These are phyloP conservation scores for Chiloscyllium punctatum DNA, from an alignment of 2,797 vertebrate species.

Conservation along the genomic window DNA sequence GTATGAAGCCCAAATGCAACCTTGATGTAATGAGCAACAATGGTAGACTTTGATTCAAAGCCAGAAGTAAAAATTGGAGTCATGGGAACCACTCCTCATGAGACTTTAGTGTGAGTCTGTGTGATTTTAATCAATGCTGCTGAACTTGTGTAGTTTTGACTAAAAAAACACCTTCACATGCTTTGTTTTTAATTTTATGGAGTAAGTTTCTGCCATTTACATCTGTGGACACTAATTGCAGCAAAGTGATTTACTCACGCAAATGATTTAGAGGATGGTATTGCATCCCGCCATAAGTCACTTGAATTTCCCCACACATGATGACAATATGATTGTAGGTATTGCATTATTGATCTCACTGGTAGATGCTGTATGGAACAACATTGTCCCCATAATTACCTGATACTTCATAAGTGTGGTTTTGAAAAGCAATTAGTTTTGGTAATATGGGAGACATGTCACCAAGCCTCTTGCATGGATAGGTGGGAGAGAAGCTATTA, in stretches of 20 bases:
- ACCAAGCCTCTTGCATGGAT: no score
- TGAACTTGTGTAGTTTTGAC: neutral
- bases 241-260: neutral
- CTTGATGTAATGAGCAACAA: neutral
- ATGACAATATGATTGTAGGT: neutral
- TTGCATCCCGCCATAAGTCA: neutral
- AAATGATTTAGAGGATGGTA: neutral
- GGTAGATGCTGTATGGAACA: no score
- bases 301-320: neutral
- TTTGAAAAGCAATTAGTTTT: no score
- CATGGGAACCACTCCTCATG: neutral
- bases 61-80: neutral
- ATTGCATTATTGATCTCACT: neutral
- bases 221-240: neutral
- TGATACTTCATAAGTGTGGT: no score
- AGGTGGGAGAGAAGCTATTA: no score
- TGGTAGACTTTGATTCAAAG: neutral
- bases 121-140: neutral
- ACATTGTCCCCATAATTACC: no score
- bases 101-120: neutral
- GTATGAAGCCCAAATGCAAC: no score
- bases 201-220: neutral
- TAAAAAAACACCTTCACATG: neutral
- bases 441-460: no score
- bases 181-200: neutral